phyloP scores from a whole-genome alignment of 2,888 invertebrate species.

The Biston stratarius region DNA sequence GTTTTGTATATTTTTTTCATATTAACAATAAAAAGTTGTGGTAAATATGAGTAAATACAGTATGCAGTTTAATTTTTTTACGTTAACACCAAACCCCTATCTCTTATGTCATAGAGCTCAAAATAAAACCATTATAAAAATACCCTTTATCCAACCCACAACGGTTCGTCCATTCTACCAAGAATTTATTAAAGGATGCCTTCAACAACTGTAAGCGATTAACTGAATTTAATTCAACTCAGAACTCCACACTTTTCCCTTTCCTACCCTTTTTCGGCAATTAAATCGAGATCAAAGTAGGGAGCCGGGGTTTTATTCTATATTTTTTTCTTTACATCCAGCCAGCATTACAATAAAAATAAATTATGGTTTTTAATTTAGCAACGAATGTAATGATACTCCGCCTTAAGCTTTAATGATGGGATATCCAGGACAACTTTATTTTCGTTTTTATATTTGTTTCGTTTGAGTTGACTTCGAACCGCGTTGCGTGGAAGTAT shows the following conservation, averaged over 20 bases:
- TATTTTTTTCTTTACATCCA: slow-evolving; percentile 58
- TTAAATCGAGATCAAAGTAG: slow-evolving; percentile 73
- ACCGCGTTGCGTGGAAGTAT: slow-evolving; percentile 28
- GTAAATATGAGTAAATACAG: too few species aligned
- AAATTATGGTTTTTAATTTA: slow-evolving; percentile 82
- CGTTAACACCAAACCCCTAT: too few species aligned
- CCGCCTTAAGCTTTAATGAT: slow-evolving; percentile 38
- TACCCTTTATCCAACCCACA: background rate
- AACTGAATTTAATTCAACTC: slow-evolving; percentile 63
- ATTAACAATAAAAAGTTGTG: too few species aligned
- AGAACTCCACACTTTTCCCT: slow-evolving; percentile 51
- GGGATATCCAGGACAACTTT: slow-evolving; percentile 37
- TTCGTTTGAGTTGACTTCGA: slow-evolving; percentile 29
- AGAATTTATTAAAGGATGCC: slow-evolving; percentile 49
- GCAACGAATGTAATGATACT: slow-evolving; percentile 45
- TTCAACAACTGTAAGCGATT: slow-evolving; percentile 56
- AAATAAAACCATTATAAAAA: background rate
- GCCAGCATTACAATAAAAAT: slow-evolving; percentile 71
- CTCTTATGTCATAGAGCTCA: too few species aligned
- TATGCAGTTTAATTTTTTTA: too few species aligned
- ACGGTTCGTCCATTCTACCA: slow-evolving; percentile 39
- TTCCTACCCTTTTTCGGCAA: slow-evolving; percentile 64
- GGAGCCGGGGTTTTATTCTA: slow-evolving; percentile 54
- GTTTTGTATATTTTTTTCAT: too few species aligned
- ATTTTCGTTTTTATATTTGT: slow-evolving; percentile 37